Evolutionary conservation across 1,140 invertebrate genomes (phyloP), one percentile per base, ranked within the genome.

Genomic region (Drosophila novamexicana): DNA sequence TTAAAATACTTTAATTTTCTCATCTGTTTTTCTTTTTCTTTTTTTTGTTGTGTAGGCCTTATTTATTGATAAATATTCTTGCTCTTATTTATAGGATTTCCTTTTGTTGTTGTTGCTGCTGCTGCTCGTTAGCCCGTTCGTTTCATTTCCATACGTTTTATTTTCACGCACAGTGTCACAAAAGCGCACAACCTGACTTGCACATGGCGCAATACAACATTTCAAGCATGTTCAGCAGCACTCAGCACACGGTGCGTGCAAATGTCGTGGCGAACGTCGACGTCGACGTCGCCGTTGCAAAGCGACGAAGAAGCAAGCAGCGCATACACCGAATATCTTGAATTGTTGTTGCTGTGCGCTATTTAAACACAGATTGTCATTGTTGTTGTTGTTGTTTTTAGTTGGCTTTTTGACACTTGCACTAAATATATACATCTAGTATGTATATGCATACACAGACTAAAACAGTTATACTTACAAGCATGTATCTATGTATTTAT

Each of bases 41-140:
- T 64, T 71, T 44, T 53, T 45, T 67, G 45, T 36, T 44, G 16
- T 67, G 32, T 37, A 14, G 49, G 6, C 22, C 45, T 49, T n/a
- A 47, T 59, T 81, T 77, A 74, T 89, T 77, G 83, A 77, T 86
- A 79, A 83, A 77, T 79, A 78, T 79, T 88, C 76, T 63, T 63
- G 62, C 72, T 79, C 56, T 79, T 86, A 88, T 83, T 88, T 77
- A 83, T 88, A 86, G 83, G 62, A 82, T 79, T 82, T 73, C 47
- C 72, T 73, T 69, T 79, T 69, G 39, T 83, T 79, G 63, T 76
- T 62, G 76, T 62, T 76, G 47, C 9, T 75, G 57, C 22, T 56
- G 47, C 44, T 66, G 50, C 70, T 75, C 67, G 59, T 76, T 65
- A 57, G 50, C 65, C 47, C 73, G 57, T 70, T 77, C 77, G 73